A percentile compares a stretch with the other conserved stretches of the same genome.
Evolutionary conservation across 2,888 invertebrate genomes (phyloP).

Genomic region (Noctua comes): DNA sequence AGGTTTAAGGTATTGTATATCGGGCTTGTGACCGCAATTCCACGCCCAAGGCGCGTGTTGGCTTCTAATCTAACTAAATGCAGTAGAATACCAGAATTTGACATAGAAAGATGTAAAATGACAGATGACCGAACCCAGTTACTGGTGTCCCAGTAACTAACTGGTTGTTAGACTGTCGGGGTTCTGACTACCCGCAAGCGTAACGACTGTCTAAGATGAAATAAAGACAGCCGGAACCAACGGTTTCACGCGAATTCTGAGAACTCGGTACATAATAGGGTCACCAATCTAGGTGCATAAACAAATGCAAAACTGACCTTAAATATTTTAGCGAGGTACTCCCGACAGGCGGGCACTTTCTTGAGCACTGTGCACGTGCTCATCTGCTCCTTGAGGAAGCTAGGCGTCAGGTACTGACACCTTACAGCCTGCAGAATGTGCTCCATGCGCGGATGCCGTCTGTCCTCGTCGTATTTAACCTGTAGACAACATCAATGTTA

Average conservation of each 20-base stretch:
- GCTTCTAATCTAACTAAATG: not conserved
- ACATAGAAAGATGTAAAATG: not conserved
- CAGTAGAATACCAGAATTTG: not conserved
- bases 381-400: slow-evolving; percentile 97
- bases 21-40: not conserved
- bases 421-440: slow-evolving; percentile 96
- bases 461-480: slow-evolving; percentile 95
- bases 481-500: slow-evolving; percentile 58
- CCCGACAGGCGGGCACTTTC: slow-evolving; percentile 96
- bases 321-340: slow-evolving; percentile 97
- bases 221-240: not conserved
- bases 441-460: slow-evolving; percentile 96
- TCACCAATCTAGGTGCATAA: not conserved
- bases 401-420: slow-evolving; percentile 97
- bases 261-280: not conserved
- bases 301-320: slow-evolving; percentile 86
- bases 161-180: not conserved
- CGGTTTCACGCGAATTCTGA: not conserved
- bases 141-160: not conserved
- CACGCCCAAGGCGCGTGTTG: not conserved
- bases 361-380: slow-evolving; percentile 96
- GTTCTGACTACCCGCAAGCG: not conserved
- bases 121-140: not conserved
- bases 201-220: not conserved
- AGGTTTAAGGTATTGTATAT: not conserved